Percentiles rank a stretch among this genome's conserved stretches.
phyloP scores from a whole-genome alignment of 2,113 vertebrate species.

The Tyto alba region DNA sequence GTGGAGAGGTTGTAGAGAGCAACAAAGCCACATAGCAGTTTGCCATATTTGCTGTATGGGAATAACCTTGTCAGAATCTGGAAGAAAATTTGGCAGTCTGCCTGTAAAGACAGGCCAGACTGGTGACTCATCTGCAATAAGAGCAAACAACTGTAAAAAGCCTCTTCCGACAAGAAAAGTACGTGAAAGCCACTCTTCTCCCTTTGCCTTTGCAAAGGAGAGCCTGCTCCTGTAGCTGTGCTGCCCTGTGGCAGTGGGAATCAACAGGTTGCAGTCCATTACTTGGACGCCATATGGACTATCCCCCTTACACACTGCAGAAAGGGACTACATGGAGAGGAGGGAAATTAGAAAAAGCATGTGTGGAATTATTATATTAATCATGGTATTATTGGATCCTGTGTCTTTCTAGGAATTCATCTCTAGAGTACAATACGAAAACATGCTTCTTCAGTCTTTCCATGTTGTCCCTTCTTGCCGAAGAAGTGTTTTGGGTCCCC shows the following conservation, averaged over 20 bases:
- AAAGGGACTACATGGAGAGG: neutral
- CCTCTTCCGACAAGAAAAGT: neutral
- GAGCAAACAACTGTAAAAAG: neutral
- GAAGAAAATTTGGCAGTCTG: neutral
- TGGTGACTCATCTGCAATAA: conserved; percentile 1
- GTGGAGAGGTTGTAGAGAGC: neutral
- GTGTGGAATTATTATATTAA: neutral
- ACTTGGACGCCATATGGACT: neutral
- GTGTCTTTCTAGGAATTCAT: neutral
- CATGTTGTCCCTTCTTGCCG: neutral
- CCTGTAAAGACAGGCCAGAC: neutral
- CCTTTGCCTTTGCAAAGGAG: neutral
- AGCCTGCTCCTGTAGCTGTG: neutral
- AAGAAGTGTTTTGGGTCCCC: neutral
- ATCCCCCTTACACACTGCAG: neutral
- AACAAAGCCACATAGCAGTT: neutral
- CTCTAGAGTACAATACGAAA: neutral
- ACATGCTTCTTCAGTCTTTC: neutral
- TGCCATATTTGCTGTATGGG: neutral
- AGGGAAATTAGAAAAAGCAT: neutral
- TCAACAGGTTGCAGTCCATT: neutral
- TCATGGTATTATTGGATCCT: neutral
- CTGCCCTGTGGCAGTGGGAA: neutral
- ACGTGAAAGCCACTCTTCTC: neutral
- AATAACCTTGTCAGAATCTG: neutral